Evolutionary conservation across 1,140 invertebrate genomes (phyloP).

Genomic region (Monomorium pharaonis): DNA sequence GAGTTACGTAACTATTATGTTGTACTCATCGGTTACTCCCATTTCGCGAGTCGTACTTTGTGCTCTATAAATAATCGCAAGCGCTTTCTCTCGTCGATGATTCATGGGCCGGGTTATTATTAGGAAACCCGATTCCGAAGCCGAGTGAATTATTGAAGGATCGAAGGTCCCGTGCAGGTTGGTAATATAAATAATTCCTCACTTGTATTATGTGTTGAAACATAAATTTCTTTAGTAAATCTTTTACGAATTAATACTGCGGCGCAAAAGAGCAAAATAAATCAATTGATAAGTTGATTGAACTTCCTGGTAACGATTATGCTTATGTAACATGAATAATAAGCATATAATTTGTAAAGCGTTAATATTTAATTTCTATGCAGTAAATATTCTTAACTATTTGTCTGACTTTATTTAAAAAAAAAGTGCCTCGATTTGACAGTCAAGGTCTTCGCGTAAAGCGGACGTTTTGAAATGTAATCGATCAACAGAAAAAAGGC

Average conservation of each 20-base stretch:
- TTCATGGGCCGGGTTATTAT: conserved; percentile 32
- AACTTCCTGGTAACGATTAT: not conserved
- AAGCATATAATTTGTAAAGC: not conserved
- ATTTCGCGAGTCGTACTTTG: conserved; percentile 15
- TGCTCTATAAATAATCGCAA: conserved; percentile 11
- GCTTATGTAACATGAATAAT: not conserved
- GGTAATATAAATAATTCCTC: not conserved
- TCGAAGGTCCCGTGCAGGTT: not conserved
- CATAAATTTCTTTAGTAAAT: not conserved
- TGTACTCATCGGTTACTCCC: conserved; percentile 19
- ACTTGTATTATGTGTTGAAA: not conserved
- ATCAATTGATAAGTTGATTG: not conserved
- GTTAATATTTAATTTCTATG: not conserved
- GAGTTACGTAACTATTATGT: conserved; percentile 30
- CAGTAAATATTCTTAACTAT: not conserved
- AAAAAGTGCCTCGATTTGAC: not conserved
- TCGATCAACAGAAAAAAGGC: not conserved
- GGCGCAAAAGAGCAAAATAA: not conserved
- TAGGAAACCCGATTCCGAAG: conserved; percentile 20
- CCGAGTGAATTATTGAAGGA: not conserved
- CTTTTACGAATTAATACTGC: not conserved
- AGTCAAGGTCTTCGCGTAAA: not conserved
- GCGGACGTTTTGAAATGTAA: not conserved
- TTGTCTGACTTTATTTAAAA: not conserved
- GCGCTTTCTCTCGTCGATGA: conserved; percentile 34